Evolutionary conservation across 2,888 invertebrate genomes (phyloP), one percentile per base, ranked within the genome.

Genomic region (Diabrotica balteata): DNA sequence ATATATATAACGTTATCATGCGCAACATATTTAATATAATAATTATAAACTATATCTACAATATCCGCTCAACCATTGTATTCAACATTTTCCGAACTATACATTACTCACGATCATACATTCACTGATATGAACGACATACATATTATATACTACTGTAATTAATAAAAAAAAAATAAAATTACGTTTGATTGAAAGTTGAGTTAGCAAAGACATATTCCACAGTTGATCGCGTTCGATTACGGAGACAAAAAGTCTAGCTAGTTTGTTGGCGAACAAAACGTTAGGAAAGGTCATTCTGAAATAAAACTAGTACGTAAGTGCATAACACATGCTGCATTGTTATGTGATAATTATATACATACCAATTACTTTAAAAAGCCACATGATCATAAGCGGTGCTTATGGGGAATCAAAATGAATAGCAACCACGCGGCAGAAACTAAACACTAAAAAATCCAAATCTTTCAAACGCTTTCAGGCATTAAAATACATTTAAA

Each of bases 241-340:
- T 59, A 43, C 44, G 63, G 68, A 76, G 79, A 79, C 80, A 72
- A 68, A 63, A 75, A 75, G 80, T 80, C 79, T 80, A 69, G 75
- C 74, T 71, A 66, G 57, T 54, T 67, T 70, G 73, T 72, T 75
- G 68, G 66, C 63, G 59, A 71, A 73, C 68, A 68, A 73, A 77
- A 77, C 71, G 79, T 80, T 79, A 76, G 75, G 79, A 79, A 80
- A 80, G 80, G 80, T 80, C 79, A 80, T 73, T 78, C 76, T 75
- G 74, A 77, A 79, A 78, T 80, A 77, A 77, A 77, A 74, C 74
- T 72, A 66, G 74, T 69, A 72, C 70, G 70, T 68, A 70, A 63
- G 55, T 63, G 49, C 64, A 64, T 54, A 69, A 74, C 73, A 72
- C 68, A 72, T 71, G 75, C 69, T 65, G 72, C 70, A 73, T 73